Base-by-base conservation (phyloP, 2,113 vertebrate species). In the Herpailurus yagouaroundi region DNA sequence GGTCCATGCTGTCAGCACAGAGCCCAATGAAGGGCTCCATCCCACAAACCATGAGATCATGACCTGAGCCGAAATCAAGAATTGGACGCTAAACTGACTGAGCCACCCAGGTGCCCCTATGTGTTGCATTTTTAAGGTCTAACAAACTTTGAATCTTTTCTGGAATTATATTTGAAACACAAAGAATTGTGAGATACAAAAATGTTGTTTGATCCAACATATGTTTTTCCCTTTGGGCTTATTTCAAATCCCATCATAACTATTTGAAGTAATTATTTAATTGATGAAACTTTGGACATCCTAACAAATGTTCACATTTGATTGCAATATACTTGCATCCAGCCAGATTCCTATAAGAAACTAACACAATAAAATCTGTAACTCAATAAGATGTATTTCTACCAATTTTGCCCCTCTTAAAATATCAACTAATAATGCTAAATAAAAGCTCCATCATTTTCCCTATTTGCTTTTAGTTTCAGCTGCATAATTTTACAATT, bases 231-330 rank as follows among this genome's bases (percentile, higher is more conserved):
- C 57, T 91, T 92, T 88, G 81, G 64, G 81, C 98, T 98, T 97
- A 96, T 96, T 98, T 97, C 88, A 29, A 98, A 97, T 97, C 94
- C 93, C 91, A 97, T 81, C 0, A 98, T 97, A 97, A 85, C 95
- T 77, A 97, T 97, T 89, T 97, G 95, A 98, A 98, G 97, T 98
- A 98, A 98, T 98, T 97, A 98, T 97, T 98, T 97, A 98, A 97
- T 91, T 95, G 63, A 79, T 94, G 77, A 97, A 97, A 63, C 71
- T 64, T 84, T 94, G 93, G 96, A 95, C 52, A 94, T 66, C 92
- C 0, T 23, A 82, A 86, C 1, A 96, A 86, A 45, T 88, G 71
- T 96, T 88, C 45, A 1, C 0, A 48, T 97, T 90, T 91, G 86
- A 82, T 91, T 45, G 1, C 12, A 74, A 95, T 12, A 68, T 77